Evolutionary conservation across 2,888 invertebrate species (phyloP), one percentile per base, ranked within the genome.

Genomic region (Oeneis ivallda): DNA sequence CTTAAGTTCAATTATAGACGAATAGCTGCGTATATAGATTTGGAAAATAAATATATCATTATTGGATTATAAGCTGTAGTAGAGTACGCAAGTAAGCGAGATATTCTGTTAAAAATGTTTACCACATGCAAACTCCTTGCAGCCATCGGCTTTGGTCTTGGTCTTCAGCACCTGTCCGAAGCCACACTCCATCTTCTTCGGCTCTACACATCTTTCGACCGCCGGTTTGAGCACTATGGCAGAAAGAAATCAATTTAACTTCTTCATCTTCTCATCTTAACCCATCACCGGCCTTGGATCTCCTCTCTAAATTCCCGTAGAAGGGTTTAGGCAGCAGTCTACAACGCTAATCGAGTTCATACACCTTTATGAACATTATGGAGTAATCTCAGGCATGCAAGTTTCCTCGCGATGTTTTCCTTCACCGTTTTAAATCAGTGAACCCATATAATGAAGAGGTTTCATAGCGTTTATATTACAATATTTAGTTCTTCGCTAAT

Each of bases 91-190:
- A 26, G 26, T 26, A 26, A 2, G 2, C 26, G 5, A 49, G 6
- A 50, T 50, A 50, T 26, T 49, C 11, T 15, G 1, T 11, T 6
- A 8, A 1, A 49, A 15, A 53, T 34, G 1, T 41, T n/a, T 56
- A 95, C 95, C 94, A 76, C 97, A 97, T 68, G 95, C 93, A 71
- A 94, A 96, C 73, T 95, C 94, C 41, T 93, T 93, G 82, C 97
- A 97, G 6, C 94, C 95, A 73, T 94, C 92, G 0, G 93, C 70
- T 39, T 93, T 93, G 0, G 89, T 93, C 73, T 94, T 94, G 66
- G 94, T 86, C 78, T 96, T 96, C 73, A 94, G 92, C 8, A 93
- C 92, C 84, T 97, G 96, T 10, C 94, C 95, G 61, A 88, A 93
- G 0, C 95, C 95, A 75, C 96, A 97, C 3, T 93, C 86, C 52